Percentiles rank a stretch among this genome's conserved stretches.
phyloP scores from a whole-genome alignment of 1,140 invertebrate genomes.

The Bombus pascuorum region DNA sequence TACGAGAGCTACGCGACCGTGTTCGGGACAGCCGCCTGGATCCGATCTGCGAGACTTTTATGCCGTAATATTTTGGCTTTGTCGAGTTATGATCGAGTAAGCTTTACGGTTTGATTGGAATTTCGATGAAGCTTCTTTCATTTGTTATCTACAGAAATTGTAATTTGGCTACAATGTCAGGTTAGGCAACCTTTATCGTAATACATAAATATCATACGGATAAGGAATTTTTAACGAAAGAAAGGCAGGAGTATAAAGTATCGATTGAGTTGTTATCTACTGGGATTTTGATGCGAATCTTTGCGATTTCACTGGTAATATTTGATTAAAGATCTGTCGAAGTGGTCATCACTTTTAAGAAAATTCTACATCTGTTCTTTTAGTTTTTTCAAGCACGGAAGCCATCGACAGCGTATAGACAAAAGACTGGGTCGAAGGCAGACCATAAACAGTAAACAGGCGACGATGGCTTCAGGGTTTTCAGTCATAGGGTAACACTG shows the following conservation, averaged over 20 bases:
- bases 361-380: no score
- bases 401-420: no score
- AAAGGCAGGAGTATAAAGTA: background rate
- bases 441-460: no score
- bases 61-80: background rate
- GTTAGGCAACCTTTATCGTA: accelerated
- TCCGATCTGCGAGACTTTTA: background rate
- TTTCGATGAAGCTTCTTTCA: background rate
- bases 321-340: no score
- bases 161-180: background rate
- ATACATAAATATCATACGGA: background rate
- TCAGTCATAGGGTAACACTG: no score
- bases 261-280: background rate
- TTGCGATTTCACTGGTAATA: no score
- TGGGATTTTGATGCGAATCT: no score
- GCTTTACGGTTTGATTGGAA: background rate
- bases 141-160: background rate
- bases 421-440: no score
- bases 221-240: background rate
- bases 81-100: background rate
- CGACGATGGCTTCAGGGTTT: no score
- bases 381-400: no score
- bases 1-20: background rate
- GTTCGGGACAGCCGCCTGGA: background rate
- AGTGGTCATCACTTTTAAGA: no score